These are phyloP conservation scores for Enteromius treurensis DNA, from an alignment of 2,797 vertebrate genomes.

Conservation along the genomic window DNA sequence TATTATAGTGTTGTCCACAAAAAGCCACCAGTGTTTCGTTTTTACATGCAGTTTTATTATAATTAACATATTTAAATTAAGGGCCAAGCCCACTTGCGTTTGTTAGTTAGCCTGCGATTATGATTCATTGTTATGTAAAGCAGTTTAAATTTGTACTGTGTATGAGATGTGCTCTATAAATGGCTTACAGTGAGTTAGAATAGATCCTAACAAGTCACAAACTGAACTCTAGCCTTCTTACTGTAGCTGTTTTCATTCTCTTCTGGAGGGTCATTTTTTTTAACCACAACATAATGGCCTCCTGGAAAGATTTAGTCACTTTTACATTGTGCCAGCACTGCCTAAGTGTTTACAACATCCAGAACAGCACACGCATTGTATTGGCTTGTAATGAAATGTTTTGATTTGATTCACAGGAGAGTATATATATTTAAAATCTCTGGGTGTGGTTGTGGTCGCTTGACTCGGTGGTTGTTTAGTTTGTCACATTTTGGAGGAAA, in stretches of 20 bases:
- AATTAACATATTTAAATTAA: neutral
- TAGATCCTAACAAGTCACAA: neutral
- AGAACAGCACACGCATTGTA: slow-evolving; percentile 13
- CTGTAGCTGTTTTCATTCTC: slow-evolving; percentile 10
- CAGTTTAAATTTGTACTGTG: neutral
- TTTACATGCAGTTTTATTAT: neutral
- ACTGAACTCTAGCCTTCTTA: slow-evolving; percentile 35
- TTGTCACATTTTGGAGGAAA: neutral
- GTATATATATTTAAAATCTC: slow-evolving; percentile 50
- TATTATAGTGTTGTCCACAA: neutral
- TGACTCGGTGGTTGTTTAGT: neutral
- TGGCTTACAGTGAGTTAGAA: neutral
- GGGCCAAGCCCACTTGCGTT: neutral
- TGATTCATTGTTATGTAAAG: neutral
- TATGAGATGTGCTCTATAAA: neutral
- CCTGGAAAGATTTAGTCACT: slow-evolving; percentile 67
- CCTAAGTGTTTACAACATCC: slow-evolving; percentile 57
- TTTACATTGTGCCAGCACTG: slow-evolving; percentile 34
- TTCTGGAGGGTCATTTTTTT: slow-evolving; percentile 20
- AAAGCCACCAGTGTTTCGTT: neutral
- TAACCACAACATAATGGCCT: slow-evolving; percentile 16
- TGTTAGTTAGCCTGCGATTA: neutral
- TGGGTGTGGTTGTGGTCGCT: slow-evolving; percentile 17
- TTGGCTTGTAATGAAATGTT: slow-evolving; percentile 4
- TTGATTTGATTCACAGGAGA: slow-evolving; percentile 17